Evolutionary conservation across 2,797 vertebrate species (phyloP).

Genomic region (Channallabes apus): DNA sequence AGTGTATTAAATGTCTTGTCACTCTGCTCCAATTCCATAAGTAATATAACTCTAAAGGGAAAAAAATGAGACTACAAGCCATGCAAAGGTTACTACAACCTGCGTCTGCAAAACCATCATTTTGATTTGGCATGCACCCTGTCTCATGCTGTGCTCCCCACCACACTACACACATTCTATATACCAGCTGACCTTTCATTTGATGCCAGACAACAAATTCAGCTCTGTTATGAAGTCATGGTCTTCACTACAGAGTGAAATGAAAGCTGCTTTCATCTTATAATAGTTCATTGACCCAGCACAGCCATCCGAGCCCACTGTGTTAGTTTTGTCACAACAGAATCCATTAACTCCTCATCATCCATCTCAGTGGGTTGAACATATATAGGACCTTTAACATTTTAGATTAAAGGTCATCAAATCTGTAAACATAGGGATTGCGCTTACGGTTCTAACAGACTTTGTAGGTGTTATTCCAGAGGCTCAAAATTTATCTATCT

Average conservation of each 20-base stretch:
- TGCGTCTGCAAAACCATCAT: slow-evolving; percentile 5
- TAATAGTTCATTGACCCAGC: slow-evolving; percentile 30
- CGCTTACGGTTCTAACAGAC: not conserved
- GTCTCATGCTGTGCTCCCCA: slow-evolving; percentile 9
- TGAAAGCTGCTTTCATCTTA: slow-evolving; percentile 33
- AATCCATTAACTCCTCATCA: slow-evolving; percentile 38
- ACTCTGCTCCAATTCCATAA: slow-evolving; percentile 10
- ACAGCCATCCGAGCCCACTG: not conserved
- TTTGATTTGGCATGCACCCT: slow-evolving; percentile 2
- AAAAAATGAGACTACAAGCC: not conserved
- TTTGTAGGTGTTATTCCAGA: slow-evolving; percentile 28
- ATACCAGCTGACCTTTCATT: slow-evolving; percentile 38
- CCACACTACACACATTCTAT: slow-evolving; percentile 18
- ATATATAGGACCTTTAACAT: slow-evolving; percentile 24
- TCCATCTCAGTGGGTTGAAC: slow-evolving; percentile 20
- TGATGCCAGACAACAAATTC: slow-evolving; percentile 33
- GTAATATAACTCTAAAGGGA: not conserved
- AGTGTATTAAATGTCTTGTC: not conserved
- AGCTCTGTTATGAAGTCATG: slow-evolving; percentile 36
- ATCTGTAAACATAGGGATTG: slow-evolving; percentile 30
- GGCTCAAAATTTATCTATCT: not conserved
- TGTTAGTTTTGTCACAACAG: slow-evolving; percentile 26
- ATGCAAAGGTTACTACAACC: slow-evolving; percentile 20
- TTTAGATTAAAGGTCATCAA: slow-evolving; percentile 28
- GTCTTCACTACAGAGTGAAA: slow-evolving; percentile 20